A percentile compares a stretch with the other conserved stretches of the same genome.
Conservation (phyloP, 2,113 vertebrate genomes). For the Elachura formosa region DNA sequence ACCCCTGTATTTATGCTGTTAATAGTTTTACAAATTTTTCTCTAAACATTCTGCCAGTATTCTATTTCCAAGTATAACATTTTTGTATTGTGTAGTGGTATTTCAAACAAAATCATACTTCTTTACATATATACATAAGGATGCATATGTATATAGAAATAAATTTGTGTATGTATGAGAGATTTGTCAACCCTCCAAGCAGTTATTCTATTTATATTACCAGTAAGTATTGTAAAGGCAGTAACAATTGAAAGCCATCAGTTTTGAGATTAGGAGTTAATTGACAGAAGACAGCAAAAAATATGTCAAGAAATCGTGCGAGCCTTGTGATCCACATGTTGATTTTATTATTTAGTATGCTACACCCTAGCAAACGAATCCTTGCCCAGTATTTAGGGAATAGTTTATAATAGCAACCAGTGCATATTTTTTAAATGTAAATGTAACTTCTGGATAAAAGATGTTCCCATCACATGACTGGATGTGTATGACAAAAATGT, state of each 20-base stretch:
- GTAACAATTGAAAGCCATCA: not conserved
- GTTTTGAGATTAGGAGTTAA: not conserved
- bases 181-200: not conserved
- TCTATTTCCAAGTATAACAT: not conserved
- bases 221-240: not conserved
- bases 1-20: not conserved
- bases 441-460: not conserved
- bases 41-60: not conserved
- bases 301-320: accelerated
- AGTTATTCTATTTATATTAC: not conserved
- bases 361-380: not conserved
- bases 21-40: not conserved
- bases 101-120: not conserved
- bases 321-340: not conserved
- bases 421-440: not conserved
- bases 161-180: not conserved
- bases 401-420: not conserved
- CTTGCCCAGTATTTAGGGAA: not conserved
- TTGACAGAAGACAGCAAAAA: not conserved
- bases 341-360: not conserved
- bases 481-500: not conserved
- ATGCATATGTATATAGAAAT: too few species aligned
- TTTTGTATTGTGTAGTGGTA: not conserved
- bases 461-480: not conserved
- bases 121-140: not conserved